phyloP scores from a whole-genome alignment of 2,888 invertebrate species.

The Agonopterix subpropinquella region DNA sequence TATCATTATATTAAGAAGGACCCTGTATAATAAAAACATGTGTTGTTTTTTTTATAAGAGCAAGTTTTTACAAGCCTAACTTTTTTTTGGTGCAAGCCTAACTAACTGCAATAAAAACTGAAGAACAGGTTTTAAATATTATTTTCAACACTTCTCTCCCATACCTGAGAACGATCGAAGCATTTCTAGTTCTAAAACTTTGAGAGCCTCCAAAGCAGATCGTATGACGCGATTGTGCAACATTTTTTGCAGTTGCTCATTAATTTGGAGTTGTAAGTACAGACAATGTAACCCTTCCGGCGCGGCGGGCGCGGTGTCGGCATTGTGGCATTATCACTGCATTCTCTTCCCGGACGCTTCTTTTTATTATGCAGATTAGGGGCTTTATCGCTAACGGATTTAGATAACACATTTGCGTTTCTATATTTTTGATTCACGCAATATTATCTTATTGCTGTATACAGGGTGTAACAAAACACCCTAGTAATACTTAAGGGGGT shows the following conservation, averaged over 20 bases:
- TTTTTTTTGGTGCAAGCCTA: not conserved
- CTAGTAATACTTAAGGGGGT: too few species aligned
- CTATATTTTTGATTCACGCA: too few species aligned
- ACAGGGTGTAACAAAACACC: too few species aligned
- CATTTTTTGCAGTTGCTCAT: slow-evolving; percentile 68
- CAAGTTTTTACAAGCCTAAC: not conserved
- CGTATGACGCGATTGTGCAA: slow-evolving; percentile 66
- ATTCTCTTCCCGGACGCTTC: slow-evolving; percentile 59
- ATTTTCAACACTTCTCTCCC: too few species aligned
- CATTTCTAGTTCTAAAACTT: slow-evolving; percentile 25
- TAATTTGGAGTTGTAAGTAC: slow-evolving; percentile 66
- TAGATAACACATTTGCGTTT: slow-evolving; percentile 30
- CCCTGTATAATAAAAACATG: too few species aligned
- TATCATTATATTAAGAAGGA: too few species aligned
- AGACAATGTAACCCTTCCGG: slow-evolving; percentile 67
- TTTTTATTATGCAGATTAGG: slow-evolving; percentile 72
- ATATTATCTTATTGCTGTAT: too few species aligned
- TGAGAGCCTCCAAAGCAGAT: slow-evolving; percentile 50
- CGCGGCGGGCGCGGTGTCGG: slow-evolving; percentile 11
- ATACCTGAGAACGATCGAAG: too few species aligned
- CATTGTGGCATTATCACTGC: slow-evolving; percentile 16
- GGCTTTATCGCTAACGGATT: slow-evolving; percentile 56
- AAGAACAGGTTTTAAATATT: too few species aligned
- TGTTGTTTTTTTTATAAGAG: too few species aligned
- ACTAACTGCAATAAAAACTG: too few species aligned